Conservation (phyloP, 2,888 invertebrate genomes). For the Eremobia ochroleuca region DNA sequence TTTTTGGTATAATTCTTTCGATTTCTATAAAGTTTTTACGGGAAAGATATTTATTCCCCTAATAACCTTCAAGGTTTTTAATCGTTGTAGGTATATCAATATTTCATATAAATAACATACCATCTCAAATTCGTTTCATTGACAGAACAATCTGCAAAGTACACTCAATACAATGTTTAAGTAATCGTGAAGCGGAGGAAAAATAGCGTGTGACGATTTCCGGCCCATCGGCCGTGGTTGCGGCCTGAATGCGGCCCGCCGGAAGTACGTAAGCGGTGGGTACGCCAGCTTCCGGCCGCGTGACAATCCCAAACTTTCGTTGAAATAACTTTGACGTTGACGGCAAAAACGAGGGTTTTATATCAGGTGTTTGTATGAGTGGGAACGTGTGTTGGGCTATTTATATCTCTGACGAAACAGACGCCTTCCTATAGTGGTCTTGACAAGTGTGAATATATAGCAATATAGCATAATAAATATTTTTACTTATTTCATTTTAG, state of each 20-base stretch:
- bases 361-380: constrained; percentile 21
- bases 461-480: neutral
- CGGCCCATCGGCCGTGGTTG: constrained; percentile 66
- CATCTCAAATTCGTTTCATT: neutral
- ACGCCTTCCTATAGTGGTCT: neutral
- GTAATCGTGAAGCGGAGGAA: constrained; percentile 55
- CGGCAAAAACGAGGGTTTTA: constrained; percentile 56
- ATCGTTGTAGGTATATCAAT: neutral
- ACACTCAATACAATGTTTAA: constrained; percentile 50
- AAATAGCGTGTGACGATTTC: constrained; percentile 70
- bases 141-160: constrained; percentile 34
- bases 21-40: neutral
- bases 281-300: constrained; percentile 65
- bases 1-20: too few relatives aligned
- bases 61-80: neutral
- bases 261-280: constrained; percentile 66
- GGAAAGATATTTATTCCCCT: neutral
- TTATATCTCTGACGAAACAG: constrained; percentile 9
- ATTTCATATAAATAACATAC: neutral
- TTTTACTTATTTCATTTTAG: neutral
- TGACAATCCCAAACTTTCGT: constrained; percentile 65
- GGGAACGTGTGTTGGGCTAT: neutral
- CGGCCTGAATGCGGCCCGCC: constrained; percentile 57
- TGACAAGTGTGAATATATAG: neutral
- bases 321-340: constrained; percentile 65